Evolutionary conservation across 1,140 invertebrate genomes (phyloP), one percentile per base, ranked within the genome.

Genomic region (Carposina sasakii): DNA sequence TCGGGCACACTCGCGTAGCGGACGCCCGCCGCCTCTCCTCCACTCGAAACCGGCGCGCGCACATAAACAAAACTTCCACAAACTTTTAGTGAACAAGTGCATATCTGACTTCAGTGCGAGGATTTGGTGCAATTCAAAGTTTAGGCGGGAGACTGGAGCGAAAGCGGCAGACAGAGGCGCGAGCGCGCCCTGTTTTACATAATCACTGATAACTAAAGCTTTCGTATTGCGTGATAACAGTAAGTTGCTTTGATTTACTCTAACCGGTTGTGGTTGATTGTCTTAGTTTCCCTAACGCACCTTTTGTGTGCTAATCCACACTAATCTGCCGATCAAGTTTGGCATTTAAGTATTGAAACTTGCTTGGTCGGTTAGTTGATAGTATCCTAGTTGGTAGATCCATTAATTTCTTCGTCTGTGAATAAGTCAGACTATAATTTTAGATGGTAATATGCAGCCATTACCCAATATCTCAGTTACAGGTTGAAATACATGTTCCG

Each of bases 201-300:
- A 70, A 72, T 53, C 59, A 45, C 59, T 71, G 74, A 73, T 76
- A 73, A 61, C 58, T 57, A 50, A 33, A 55, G 57, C 61, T 69
- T 74, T 74, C 63, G 72, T 70, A 71, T 72, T 63, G 57, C 70
- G 65, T 72, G 78, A 79, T 82, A 79, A 77, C 68, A 76, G 78
- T 82, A 60, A 82, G 76, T 82, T 54, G 24, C 46, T 67, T 61
- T 58, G 51, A 63, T 68, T 67, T 63, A 67, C 46, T 65, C 31
- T 49, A 48, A 56, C 60, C 57, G 54, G 49, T 54, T 52, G 13
- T 54, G 42, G 48, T 56, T 48, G 42, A 50, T 52, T 54, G 52
- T 54, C 40, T 62, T 12, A 12, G 22, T 37, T 48, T 41, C 22
- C 16, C 23, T 17, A 33, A 22, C 26, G 21, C 28, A 52, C 17